phyloP scores from a whole-genome alignment of 2,113 vertebrate genomes.

The Ammodytes marinus region DNA sequence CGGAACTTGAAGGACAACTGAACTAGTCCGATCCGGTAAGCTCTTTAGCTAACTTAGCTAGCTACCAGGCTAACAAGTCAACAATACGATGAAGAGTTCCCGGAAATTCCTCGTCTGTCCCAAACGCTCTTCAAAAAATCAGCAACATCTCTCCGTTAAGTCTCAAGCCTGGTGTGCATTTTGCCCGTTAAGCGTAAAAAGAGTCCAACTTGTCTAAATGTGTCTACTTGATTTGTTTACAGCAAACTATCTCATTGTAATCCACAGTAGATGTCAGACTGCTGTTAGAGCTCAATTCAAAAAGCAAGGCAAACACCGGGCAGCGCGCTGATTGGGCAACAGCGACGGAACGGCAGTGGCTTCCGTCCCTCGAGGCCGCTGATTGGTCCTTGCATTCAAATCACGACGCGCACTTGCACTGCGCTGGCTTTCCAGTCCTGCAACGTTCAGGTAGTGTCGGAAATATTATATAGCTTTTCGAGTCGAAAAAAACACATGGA shows the following conservation, averaged over 20 bases:
- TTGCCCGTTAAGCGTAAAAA: neutral
- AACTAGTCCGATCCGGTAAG: slow-evolving; percentile 25
- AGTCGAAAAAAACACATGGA: neutral
- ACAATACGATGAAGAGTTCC: neutral
- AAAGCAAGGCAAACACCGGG: slow-evolving; percentile 71
- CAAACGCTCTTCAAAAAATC: slow-evolving; percentile 4
- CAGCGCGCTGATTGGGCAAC: slow-evolving; percentile 75
- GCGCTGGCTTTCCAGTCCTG: neutral
- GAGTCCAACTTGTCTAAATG: neutral
- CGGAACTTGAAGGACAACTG: slow-evolving; percentile 17
- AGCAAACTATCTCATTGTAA: slow-evolving; percentile 12
- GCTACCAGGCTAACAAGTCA: slow-evolving; percentile 43
- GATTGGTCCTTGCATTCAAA: slow-evolving; percentile 86
- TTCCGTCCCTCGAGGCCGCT: slow-evolving; percentile 13
- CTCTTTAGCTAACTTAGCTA: slow-evolving; percentile 45
- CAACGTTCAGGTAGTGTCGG: slow-evolving; percentile 17
- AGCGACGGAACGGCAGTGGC: neutral
- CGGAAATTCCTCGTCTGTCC: neutral
- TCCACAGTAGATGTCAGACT: neutral
- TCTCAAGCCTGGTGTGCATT: slow-evolving; percentile 13
- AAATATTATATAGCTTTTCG: neutral
- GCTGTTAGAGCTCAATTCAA: slow-evolving; percentile 79
- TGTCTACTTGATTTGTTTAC: slow-evolving; percentile 46
- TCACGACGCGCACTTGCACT: slow-evolving; percentile 42
- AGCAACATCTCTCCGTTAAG: slow-evolving; percentile 15